Base-by-base conservation (phyloP, 2,113 vertebrate genomes). In the Acrocephalus arundinaceus region DNA sequence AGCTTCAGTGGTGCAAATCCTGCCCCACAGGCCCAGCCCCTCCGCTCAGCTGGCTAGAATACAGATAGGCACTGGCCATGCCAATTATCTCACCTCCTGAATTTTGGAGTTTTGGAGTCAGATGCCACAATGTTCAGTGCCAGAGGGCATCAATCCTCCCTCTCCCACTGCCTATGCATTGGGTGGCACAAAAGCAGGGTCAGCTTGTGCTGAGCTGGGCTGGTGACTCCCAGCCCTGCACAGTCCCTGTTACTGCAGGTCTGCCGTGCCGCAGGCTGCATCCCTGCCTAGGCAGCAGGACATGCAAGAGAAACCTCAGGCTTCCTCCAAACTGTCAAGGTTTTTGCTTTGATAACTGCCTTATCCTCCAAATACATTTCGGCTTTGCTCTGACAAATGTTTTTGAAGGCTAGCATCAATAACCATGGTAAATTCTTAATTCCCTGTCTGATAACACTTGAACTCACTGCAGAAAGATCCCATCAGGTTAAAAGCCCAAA, bases 221-320 rank as follows among this genome's bases (percentile, higher is more conserved):
- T 2, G 3, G 12, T 9, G 30, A 11, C 31, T 24, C 17, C 7
- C 0, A 5, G 61, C 4, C 2, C 48, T 31, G 89, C n/a, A 17
- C 37, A 7, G 22, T 2, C 24, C 39, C 46, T 0, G 0, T 5
- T 24, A 9, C 4, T 16, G 55, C 27, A 3, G 37, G 24, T 25
- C 48, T 13, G 8, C 23, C 10, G 7, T 70, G 71, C n/a, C 41
- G 35, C 1, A 23, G 15, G 39, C 33, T 25, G 46, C 25, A 15
- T 13, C 27, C 8, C 8, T 1, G 1, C 41, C 58, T 46, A 37
- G 43, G 7, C 55, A 76, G 46, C 12, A 67, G 19, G 28, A 41
- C 41, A 37, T 5, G 11, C n/a, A 70, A 31, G n/a, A 81, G 54
- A 79, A 92, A 35, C 3, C 2, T 8, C 46, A 76, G 24, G 5